Evolutionary conservation across 2,888 invertebrate genomes (phyloP).

Genomic region (Drosophila kuntzei): DNA sequence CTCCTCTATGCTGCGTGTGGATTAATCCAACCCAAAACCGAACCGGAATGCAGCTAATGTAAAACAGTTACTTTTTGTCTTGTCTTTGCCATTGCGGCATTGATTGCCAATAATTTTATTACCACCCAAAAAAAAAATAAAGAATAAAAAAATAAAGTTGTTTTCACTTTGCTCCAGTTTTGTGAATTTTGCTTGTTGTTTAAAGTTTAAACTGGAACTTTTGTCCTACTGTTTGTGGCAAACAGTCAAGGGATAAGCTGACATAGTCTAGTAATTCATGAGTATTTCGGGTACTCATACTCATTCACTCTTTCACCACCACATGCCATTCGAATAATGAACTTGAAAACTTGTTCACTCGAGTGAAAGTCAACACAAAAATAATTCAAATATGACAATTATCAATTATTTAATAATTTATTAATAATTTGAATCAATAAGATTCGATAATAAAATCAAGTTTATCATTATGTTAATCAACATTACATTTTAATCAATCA

Average conservation of each 20-base stretch:
- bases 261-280: background rate
- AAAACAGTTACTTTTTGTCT: conserved; percentile 66
- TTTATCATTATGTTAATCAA: background rate
- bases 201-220: conserved; percentile 14
- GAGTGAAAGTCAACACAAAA: conserved; percentile 60
- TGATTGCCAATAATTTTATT: conserved; percentile 62
- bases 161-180: conserved; percentile 36
- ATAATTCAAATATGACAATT: background rate
- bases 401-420: background rate
- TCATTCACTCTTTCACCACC: background rate
- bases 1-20: conserved; percentile 50
- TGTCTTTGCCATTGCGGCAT: conserved; percentile 42
- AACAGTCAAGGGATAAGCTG: conserved; percentile 37
- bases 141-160: conserved; percentile 2
- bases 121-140: conserved; percentile 46
- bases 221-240: conserved; percentile 12
- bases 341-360: conserved; percentile 29
- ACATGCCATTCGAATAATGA: conserved; percentile 6
- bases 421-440: background rate
- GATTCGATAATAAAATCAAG: background rate
- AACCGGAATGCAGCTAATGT: conserved; percentile 75
- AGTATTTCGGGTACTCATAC: conserved; percentile 5
- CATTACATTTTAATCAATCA: background rate
- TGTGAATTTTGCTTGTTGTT: background rate
- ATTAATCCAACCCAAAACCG: conserved; percentile 46